Percentiles rank a stretch among this genome's conserved stretches.
Conservation (phyloP, 2,888 invertebrate species). For the Coleophora deauratella region DNA sequence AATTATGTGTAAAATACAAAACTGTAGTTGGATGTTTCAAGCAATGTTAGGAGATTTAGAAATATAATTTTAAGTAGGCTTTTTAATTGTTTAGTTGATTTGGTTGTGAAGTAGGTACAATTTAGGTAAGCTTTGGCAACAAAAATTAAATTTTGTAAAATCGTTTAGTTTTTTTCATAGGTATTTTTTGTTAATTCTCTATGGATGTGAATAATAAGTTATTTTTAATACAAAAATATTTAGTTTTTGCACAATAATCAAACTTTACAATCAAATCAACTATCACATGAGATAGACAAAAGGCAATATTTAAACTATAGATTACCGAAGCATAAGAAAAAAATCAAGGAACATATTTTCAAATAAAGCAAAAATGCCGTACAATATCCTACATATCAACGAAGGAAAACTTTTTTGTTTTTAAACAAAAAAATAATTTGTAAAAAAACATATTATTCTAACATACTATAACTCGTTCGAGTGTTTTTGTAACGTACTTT, state of each 20-base stretch:
- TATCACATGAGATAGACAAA: not conserved
- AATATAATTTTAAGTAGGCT: conserved; percentile 32
- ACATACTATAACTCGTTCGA: no score
- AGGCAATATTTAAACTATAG: conserved; percentile 7
- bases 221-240: no score
- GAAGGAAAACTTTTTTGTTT: conserved; percentile 26
- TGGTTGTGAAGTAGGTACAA: conserved; percentile 21
- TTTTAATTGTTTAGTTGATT: conserved; percentile 31
- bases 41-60: conserved; percentile 43
- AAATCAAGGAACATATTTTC: conserved; percentile 43
- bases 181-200: no score
- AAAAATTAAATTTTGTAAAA: no score
- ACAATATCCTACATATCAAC: conserved; percentile 59
- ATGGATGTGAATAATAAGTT: no score
- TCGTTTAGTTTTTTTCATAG: no score
- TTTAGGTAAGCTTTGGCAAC: not conserved
- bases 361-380: conserved; percentile 24
- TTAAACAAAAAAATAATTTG: conserved; percentile 4
- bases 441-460: no score
- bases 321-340: conserved; percentile 11
- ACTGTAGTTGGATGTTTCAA: conserved; percentile 46
- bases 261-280: conserved; percentile 1
- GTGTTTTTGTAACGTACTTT: no score
- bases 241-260: no score
- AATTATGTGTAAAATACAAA: conserved; percentile 9